Evolutionary conservation across 2,888 invertebrate genomes (phyloP).

Genomic region (Tenthredo scrophulariae): DNA sequence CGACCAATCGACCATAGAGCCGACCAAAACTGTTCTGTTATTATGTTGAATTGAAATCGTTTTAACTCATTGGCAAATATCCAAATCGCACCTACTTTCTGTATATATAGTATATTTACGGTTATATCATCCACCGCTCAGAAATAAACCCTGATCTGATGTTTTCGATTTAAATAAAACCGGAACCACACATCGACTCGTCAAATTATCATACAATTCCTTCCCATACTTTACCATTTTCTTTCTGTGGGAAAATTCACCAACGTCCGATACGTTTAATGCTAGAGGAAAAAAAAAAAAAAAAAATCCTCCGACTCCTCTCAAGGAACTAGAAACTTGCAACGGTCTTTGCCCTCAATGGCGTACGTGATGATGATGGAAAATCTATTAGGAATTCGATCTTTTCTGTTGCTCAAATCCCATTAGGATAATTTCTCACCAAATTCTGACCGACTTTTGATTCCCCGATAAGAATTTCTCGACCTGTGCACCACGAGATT

Average conservation of each 20-base stretch:
- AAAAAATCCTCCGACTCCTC: conserved; percentile 64
- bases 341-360: conserved; percentile 73
- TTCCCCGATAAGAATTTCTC: background rate
- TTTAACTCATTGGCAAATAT: conserved; percentile 74
- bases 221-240: background rate
- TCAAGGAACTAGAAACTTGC: conserved; percentile 69
- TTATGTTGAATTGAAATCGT: conserved; percentile 72
- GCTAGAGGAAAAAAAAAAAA: conserved; percentile 68
- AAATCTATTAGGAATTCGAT: background rate
- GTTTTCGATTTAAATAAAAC: no score
- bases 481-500: background rate
- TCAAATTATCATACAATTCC: background rate
- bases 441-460: background rate
- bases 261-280: conserved; percentile 54
- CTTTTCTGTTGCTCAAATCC: background rate
- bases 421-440: background rate
- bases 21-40: conserved; percentile 67
- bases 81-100: conserved; percentile 63
- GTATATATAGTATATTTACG: background rate
- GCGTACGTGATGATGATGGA: conserved; percentile 62
- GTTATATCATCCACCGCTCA: conserved; percentile 40
- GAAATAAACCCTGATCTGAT: background rate
- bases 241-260: background rate
- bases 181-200: background rate
- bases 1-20: conserved; percentile 42